phyloP scores from a whole-genome alignment of 2,797 vertebrate species.

The Myotis planiceps region DNA sequence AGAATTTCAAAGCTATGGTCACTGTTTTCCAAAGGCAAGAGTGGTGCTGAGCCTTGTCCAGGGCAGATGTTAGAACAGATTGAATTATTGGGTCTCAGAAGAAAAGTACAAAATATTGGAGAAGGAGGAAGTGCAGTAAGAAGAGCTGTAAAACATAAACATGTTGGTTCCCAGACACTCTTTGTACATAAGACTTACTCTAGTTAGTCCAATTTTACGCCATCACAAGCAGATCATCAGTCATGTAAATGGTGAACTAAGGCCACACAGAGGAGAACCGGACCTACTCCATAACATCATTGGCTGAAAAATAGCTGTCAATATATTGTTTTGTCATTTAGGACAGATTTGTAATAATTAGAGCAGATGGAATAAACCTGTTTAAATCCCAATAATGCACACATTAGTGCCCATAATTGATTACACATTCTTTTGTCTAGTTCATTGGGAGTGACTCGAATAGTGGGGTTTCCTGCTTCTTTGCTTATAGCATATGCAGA shows the following conservation, averaged over 20 bases:
- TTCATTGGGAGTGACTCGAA: slow-evolving; percentile 15
- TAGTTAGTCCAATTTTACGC: background rate
- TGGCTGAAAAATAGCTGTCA: background rate
- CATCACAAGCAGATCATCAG: background rate
- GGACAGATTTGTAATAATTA: slow-evolving; percentile 38
- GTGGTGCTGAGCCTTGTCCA: background rate
- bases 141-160: background rate
- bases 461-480: slow-evolving; percentile 41
- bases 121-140: background rate
- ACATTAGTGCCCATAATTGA: background rate
- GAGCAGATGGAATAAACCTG: background rate
- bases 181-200: background rate
- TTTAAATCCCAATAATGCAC: background rate
- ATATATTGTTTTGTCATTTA: background rate
- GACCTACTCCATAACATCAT: background rate
- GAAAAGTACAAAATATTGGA: background rate
- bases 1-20: background rate
- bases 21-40: background rate
- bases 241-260: background rate
- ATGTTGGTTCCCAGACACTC: background rate
- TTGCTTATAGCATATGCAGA: slow-evolving; percentile 1
- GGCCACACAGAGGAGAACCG: background rate
- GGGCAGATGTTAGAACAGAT: background rate
- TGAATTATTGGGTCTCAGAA: background rate
- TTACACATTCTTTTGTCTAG: slow-evolving; percentile 24